These are phyloP conservation scores for Polietes domitor DNA, from an alignment of 2,888 invertebrate species.

Conservation along the genomic window DNA sequence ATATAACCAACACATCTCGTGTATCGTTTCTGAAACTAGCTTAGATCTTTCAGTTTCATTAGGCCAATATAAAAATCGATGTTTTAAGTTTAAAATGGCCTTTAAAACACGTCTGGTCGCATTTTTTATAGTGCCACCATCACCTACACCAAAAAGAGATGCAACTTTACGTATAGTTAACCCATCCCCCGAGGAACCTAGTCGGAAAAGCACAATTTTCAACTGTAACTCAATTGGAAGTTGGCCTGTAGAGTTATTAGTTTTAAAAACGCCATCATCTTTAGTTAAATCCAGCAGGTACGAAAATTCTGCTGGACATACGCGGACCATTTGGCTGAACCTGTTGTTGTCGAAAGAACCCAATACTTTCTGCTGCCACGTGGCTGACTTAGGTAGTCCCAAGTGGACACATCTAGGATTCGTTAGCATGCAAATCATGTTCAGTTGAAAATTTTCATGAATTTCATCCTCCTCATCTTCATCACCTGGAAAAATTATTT, in stretches of 20 bases:
- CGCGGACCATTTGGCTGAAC: conserved; percentile 24
- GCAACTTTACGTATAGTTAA: too few relatives aligned
- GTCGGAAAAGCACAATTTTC: conserved; percentile 37
- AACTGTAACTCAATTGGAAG: conserved; percentile 38
- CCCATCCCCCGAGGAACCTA: conserved; percentile 38
- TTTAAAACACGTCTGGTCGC: conserved; percentile 32
- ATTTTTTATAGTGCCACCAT: too few relatives aligned
- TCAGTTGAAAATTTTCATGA: conserved; percentile 15
- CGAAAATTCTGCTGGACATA: not conserved
- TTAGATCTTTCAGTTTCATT: conserved; percentile 32
- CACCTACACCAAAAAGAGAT: too few relatives aligned
- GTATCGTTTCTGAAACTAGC: conserved; percentile 32
- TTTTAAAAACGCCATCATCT: conserved; percentile 11
- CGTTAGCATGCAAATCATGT: not conserved
- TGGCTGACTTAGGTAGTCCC: conserved; percentile 9
- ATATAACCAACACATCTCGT: conserved; percentile 61
- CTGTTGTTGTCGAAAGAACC: conserved; percentile 4
- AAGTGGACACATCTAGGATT: conserved; percentile 30
- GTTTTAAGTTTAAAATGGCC: conserved; percentile 38
- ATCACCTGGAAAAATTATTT: conserved; percentile 25
- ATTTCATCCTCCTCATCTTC: conserved; percentile 37
- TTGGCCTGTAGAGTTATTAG: conserved; percentile 6
- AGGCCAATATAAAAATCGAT: conserved; percentile 53
- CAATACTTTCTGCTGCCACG: conserved; percentile 30
- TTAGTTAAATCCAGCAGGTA: conserved; percentile 4